Evolutionary conservation across 2,797 vertebrate genomes (phyloP).

Genomic region (Avahi laniger): DNA sequence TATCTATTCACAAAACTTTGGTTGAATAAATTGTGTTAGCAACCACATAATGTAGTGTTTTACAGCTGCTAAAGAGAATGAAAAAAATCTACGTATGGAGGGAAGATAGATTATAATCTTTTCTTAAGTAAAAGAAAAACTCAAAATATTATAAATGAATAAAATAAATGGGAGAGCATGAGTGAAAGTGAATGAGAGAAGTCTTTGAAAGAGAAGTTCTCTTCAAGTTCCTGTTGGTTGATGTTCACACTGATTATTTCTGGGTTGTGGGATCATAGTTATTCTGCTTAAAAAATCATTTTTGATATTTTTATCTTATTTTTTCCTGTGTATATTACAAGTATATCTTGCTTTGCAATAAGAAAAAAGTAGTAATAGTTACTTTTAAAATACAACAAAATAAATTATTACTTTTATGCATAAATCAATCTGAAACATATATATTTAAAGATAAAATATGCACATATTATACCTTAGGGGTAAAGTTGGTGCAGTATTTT

Average conservation of each 20-base stretch:
- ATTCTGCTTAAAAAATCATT: background rate
- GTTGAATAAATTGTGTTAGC: background rate
- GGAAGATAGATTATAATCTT: background rate
- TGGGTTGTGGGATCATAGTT: background rate
- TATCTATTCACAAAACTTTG: background rate
- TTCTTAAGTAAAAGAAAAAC: background rate
- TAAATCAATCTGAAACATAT: background rate
- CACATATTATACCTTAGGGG: background rate
- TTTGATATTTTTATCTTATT: background rate
- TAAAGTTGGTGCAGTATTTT: background rate
- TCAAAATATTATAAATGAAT: background rate
- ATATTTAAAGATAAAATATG: slow-evolving; percentile 1
- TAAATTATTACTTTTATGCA: background rate
- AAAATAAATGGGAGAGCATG: background rate
- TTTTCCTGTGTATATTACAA: background rate
- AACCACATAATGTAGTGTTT: background rate
- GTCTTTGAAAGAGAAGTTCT: background rate
- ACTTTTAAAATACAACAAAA: background rate
- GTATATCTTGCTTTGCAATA: background rate
- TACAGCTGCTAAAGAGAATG: background rate
- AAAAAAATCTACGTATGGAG: background rate
- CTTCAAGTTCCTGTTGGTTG: background rate
- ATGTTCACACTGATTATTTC: background rate
- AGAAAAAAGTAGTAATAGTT: background rate
- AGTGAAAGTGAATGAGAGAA: background rate